phyloP scores from a whole-genome alignment of 2,113 vertebrate genomes.

The Raja brachyura region DNA sequence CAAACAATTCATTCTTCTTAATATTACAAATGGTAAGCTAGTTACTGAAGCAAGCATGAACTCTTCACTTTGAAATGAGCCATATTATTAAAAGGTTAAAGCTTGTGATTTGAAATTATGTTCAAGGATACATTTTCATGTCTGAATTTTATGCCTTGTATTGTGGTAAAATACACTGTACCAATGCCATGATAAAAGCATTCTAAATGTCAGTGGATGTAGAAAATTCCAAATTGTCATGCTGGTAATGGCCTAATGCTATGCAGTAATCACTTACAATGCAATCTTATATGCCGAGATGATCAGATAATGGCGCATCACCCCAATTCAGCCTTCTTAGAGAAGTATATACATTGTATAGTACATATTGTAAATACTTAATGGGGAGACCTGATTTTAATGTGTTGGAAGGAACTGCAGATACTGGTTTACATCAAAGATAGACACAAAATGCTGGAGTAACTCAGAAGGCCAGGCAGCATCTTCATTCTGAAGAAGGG shows the following conservation, averaged over 20 bases:
- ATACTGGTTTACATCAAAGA: too few species aligned
- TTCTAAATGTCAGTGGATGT: background rate
- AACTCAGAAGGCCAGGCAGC: too few species aligned
- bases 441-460: too few species aligned
- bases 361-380: too few species aligned
- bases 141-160: background rate
- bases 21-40: background rate
- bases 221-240: background rate
- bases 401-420: too few species aligned
- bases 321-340: background rate
- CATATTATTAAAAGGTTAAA: background rate
- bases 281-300: background rate
- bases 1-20: background rate
- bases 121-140: background rate
- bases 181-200: background rate
- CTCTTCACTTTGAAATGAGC: background rate
- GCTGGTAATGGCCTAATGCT: background rate
- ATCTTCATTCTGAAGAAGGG: too few species aligned
- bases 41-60: background rate
- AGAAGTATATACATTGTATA: background rate
- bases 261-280: background rate
- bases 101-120: background rate
- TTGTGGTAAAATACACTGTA: background rate
- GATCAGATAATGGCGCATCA: background rate
- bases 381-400: too few species aligned